Evolutionary conservation across 2,888 invertebrate species (phyloP).

Genomic region (Folsomia manolachei): DNA sequence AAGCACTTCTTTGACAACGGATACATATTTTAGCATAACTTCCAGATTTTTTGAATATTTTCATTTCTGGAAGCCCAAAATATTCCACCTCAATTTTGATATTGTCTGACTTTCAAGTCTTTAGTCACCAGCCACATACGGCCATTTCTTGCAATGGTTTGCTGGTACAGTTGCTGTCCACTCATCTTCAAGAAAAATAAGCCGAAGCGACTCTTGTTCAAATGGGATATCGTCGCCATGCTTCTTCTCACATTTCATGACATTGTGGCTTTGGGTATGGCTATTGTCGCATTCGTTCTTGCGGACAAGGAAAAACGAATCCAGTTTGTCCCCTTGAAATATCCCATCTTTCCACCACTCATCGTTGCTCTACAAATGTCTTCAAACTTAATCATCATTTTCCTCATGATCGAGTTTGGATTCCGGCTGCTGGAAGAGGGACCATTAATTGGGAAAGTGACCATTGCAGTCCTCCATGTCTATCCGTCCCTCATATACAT

Average conservation of each 20-base stretch:
- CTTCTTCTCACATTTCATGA: neutral
- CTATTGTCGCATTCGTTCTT: neutral
- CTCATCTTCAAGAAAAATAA: neutral
- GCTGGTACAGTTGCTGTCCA: neutral
- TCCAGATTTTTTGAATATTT: neutral
- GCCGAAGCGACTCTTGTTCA: neutral
- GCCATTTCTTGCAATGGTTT: neutral
- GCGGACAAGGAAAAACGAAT: neutral
- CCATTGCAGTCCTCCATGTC: neutral
- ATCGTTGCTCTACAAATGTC: neutral
- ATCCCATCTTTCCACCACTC: neutral
- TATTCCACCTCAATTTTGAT: neutral
- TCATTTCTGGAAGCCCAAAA: neutral
- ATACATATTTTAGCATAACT: neutral
- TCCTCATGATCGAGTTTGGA: neutral
- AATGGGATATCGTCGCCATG: constrained; percentile 1
- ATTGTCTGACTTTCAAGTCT: neutral
- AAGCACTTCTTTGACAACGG: too few relatives aligned
- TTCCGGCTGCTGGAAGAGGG: neutral
- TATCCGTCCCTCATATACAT: neutral
- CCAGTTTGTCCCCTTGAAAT: neutral
- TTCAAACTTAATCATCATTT: neutral
- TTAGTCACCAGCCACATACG: too few relatives aligned
- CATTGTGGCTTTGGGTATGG: neutral
- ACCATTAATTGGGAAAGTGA: neutral